Evolutionary conservation across 2,888 invertebrate genomes (phyloP).

Genomic region (Ferdinandea cuprea): DNA sequence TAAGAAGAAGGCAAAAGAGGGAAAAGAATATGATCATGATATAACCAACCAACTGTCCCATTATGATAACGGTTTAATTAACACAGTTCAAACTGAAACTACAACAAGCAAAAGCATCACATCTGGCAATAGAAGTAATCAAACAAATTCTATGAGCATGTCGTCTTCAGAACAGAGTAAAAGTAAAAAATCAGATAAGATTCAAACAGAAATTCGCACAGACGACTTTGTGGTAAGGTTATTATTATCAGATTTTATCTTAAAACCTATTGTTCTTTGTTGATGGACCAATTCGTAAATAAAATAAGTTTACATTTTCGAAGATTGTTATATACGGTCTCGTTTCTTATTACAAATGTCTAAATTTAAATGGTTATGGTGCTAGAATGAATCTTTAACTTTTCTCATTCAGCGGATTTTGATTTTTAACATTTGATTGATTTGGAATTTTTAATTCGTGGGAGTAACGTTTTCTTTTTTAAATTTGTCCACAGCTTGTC

Average conservation of each 20-base stretch:
- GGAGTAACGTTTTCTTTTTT: constrained; percentile 1
- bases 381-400: not conserved
- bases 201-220: constrained; percentile 88
- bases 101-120: constrained; percentile 23
- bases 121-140: constrained; percentile 22
- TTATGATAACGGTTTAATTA: constrained; percentile 5
- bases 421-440: not conserved
- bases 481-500: constrained; percentile 83
- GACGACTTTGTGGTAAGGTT: constrained; percentile 87
- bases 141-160: constrained; percentile 39
- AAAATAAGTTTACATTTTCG: not conserved
- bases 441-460: not conserved
- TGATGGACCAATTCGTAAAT: constrained; percentile 37
- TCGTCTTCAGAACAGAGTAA: constrained; percentile 79
- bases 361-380: not conserved
- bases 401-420: not conserved
- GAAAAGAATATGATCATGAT: constrained; percentile 75
- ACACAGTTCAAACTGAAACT: constrained; percentile 1
- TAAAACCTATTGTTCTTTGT: constrained; percentile 7
- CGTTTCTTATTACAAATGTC: not conserved
- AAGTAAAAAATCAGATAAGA: constrained; percentile 84
- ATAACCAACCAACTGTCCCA: constrained; percentile 57
- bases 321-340: constrained; percentile 17
- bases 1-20: constrained; percentile 80
- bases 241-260: constrained; percentile 79